Base-by-base conservation (phyloP, 2,113 vertebrate genomes). In the Thryonomys swinderianus region DNA sequence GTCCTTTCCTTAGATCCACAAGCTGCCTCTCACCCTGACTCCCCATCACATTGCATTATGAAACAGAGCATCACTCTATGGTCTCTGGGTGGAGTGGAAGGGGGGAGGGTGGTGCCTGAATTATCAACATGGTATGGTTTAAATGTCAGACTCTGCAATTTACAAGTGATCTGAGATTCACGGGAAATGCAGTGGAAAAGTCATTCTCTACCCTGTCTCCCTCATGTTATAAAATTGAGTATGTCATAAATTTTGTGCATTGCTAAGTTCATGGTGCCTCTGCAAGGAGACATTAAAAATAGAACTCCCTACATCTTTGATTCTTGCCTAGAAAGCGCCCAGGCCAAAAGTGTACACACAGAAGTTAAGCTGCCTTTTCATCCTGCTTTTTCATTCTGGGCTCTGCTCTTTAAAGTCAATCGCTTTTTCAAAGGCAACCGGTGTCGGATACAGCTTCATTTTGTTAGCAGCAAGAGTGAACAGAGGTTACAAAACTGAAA, bases 121-220 rank as follows among this genome's bases (percentile, higher is more conserved):
- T 21, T 73, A 66, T 76, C 78, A 51, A 67, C 69, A 25, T 1
- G 53, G 66, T 67, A 48, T 37, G 0, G 20, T 90, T 94, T 42
- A 96, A 93, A 95, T 93, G 96, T 85, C 96, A 96, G 83, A n/a
- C 34, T 74, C 53, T 76, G 80, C 53, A 62, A 59, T 96, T 96
- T 95, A 73, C 55, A 74, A 95, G 92, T 69, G 74, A 87, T 89
- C 92, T n/a, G 91, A 93, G 96, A 84, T 86, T 81, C 91, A 34
- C n/a, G 67, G 90, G 85, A 71, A 89, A 93, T 34, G 61, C 21
- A 21, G 37, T 87, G 74, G 92, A 51, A 79, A 88, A 96, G 92
- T 85, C 78, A 30, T 84, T 51, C 45, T 74, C 32, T 21, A 79
- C 12, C 51, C 20, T 7, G 0, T 55, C 10, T 61, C 89, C 71